A percentile compares a stretch with the other conserved stretches of the same genome.
phyloP scores from a whole-genome alignment of 2,888 invertebrate genomes.

The Oscheius sp. region DNA sequence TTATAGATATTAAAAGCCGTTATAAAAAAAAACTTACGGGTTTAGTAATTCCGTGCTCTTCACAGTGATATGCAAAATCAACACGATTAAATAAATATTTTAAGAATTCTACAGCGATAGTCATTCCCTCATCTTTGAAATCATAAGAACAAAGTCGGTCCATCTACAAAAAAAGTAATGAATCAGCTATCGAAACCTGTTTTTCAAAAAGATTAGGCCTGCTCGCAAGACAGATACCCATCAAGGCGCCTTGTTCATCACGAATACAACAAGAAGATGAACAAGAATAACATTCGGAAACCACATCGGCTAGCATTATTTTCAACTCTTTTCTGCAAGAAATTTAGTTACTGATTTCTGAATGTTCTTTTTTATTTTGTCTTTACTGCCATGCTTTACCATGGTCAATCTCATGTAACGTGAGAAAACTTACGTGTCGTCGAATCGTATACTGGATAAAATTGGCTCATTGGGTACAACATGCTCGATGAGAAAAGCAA shows the following conservation, averaged over 20 bases:
- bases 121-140: constrained; percentile 40
- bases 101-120: constrained; percentile 47
- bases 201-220: constrained; percentile 44
- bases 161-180: constrained; percentile 35
- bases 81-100: constrained; percentile 54
- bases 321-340: constrained; percentile 36
- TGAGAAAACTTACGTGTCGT: constrained; percentile 3
- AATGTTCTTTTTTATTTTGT: too few relatives aligned
- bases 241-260: constrained; percentile 32
- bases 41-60: constrained; percentile 37
- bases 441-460: constrained; percentile 35
- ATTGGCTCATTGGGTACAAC: constrained; percentile 46
- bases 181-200: constrained; percentile 31
- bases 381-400: too few relatives aligned
- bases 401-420: background rate
- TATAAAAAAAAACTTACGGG: constrained; percentile 46
- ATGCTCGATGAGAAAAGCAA: constrained; percentile 44
- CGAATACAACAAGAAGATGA: constrained; percentile 38
- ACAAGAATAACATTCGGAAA: constrained; percentile 44
- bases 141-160: constrained; percentile 51
- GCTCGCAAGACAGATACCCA: constrained; percentile 50
- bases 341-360: background rate
- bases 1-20: background rate
- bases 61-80: constrained; percentile 46
- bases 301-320: constrained; percentile 44